Conservation (phyloP, 2,888 invertebrate genomes). For the Erannis defoliaria region DNA sequence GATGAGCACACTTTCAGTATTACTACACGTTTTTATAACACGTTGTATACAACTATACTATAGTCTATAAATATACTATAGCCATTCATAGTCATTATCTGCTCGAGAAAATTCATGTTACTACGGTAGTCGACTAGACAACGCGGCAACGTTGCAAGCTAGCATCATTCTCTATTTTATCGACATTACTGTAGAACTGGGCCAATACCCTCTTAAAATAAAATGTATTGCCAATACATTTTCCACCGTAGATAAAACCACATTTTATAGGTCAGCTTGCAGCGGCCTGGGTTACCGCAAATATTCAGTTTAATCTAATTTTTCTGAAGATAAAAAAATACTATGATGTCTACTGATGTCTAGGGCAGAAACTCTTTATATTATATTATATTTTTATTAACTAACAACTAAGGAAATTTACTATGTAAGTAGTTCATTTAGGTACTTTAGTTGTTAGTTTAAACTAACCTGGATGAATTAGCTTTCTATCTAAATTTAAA, state of each 20-base stretch:
- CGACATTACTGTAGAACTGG: slow-evolving; percentile 7
- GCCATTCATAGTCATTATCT: not conserved
- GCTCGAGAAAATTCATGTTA: not conserved
- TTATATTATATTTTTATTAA: too few species aligned
- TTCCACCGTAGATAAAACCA: slow-evolving; percentile 6
- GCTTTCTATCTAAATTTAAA: too few species aligned
- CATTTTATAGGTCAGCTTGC: slow-evolving; percentile 15
- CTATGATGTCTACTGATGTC: too few species aligned
- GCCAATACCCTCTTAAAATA: slow-evolving; percentile 19
- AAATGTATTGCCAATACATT: slow-evolving; percentile 17
- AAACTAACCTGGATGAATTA: too few species aligned
- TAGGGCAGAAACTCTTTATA: not conserved
- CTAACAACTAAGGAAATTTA: not conserved
- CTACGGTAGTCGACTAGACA: not conserved
- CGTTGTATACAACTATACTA: too few species aligned
- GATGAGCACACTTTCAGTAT: too few species aligned
- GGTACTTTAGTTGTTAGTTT: too few species aligned
- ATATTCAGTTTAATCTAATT: not conserved
- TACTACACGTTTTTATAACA: too few species aligned
- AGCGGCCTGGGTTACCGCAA: not conserved
- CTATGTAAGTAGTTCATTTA: too few species aligned
- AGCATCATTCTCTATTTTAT: slow-evolving; percentile 9
- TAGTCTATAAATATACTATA: too few species aligned
- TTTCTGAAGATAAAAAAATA: not conserved
- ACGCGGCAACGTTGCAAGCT: slow-evolving; percentile 1